These are phyloP conservation scores for Sciurus niger DNA, from an alignment of 2,113 vertebrate species.

Conservation along the genomic window DNA sequence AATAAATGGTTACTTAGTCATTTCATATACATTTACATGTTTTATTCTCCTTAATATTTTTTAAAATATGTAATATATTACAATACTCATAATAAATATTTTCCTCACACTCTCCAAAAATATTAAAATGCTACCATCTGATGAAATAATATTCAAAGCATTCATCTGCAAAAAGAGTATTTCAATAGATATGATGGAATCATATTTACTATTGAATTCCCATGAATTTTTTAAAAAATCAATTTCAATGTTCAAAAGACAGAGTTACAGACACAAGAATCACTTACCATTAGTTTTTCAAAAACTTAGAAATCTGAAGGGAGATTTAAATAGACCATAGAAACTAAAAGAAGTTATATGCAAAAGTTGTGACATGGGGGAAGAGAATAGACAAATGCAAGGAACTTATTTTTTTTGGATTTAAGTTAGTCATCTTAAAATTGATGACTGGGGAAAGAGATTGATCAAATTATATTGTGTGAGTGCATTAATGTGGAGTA, in stretches of 20 bases:
- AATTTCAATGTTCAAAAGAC: slow-evolving; percentile 19
- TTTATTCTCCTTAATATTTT: neutral
- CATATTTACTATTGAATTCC: neutral
- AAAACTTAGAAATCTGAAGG: neutral
- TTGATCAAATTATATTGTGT: too few species aligned
- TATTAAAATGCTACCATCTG: neutral
- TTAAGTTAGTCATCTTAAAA: slow-evolving; percentile 37
- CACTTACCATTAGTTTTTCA: slow-evolving; percentile 9
- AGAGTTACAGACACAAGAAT: neutral
- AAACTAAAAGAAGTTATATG: neutral
- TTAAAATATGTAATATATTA: slow-evolving; percentile 45
- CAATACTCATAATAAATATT: slow-evolving; percentile 1
- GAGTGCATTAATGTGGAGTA: too few species aligned
- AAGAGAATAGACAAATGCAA: neutral
- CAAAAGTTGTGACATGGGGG: neutral
- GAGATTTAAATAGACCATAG: neutral
- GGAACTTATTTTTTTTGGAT: neutral
- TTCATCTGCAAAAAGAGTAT: neutral
- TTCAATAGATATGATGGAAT: neutral
- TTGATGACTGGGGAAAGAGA: too few species aligned
- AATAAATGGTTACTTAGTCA: neutral
- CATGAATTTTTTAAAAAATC: slow-evolving; percentile 18
- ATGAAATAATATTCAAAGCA: neutral
- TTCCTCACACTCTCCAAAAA: neutral
- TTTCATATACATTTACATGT: neutral